phyloP scores from a whole-genome alignment of 2,888 invertebrate species.

The Baronia brevicornis region DNA sequence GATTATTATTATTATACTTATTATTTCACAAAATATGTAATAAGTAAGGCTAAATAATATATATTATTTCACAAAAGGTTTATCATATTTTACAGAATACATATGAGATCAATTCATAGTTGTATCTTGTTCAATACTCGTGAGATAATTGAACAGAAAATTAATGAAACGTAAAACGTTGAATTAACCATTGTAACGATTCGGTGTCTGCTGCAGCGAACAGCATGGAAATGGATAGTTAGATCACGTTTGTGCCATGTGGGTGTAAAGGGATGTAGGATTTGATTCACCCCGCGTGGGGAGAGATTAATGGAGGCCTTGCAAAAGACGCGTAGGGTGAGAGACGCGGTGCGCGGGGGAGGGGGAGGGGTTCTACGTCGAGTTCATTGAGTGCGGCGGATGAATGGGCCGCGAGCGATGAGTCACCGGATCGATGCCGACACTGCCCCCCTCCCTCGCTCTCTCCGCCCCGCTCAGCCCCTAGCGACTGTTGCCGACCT shows the following conservation, averaged over 20 bases:
- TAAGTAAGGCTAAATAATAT: no score
- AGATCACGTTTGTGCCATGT: conserved; percentile 42
- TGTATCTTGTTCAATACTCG: no score
- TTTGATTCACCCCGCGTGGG: conserved; percentile 48
- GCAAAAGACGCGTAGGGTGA: conserved; percentile 43
- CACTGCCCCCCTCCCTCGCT: conserved; percentile 26
- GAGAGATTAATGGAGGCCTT: conserved; percentile 63
- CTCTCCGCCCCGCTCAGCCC: conserved; percentile 19
- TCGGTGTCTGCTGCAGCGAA: conserved; percentile 30
- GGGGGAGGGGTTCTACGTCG: conserved; percentile 37
- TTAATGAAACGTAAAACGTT: no score
- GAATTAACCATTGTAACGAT: no score
- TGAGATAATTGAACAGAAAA: no score
- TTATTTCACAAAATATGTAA: no score
- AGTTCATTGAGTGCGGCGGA: conserved; percentile 70
- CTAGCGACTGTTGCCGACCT: conserved; percentile 18
- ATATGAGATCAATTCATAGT: no score
- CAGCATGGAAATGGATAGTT: conserved; percentile 25
- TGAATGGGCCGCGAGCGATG: conserved; percentile 66
- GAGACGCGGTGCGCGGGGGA: conserved; percentile 26
- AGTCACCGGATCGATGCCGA: conserved; percentile 67
- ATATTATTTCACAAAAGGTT: no score
- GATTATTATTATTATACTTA: no score
- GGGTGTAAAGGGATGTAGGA: conserved; percentile 51
- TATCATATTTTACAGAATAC: no score